A percentile compares a stretch with the other conserved stretches of the same genome.
phyloP scores from a whole-genome alignment of 1,140 invertebrate genomes.

The Hyles euphorbiae region DNA sequence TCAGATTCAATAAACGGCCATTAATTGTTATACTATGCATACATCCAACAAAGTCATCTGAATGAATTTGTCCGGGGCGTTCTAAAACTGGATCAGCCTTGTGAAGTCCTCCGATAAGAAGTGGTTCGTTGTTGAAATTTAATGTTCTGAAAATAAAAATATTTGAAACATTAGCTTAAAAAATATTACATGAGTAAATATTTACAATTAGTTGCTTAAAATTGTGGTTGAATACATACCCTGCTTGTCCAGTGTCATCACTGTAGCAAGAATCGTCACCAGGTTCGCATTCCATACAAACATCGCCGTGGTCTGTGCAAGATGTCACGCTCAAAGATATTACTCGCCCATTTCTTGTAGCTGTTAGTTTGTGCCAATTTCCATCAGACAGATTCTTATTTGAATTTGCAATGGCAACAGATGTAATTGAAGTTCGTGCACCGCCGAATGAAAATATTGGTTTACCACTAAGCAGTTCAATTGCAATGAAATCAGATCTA shows the following conservation, averaged over 20 bases:
- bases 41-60: constrained; percentile 95
- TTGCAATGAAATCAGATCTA: constrained; percentile 92
- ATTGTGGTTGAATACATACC: constrained; percentile 72
- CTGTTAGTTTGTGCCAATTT: constrained; percentile 93
- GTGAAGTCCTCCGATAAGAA: constrained; percentile 90
- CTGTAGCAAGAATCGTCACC: constrained; percentile 88
- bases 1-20: constrained; percentile 86
- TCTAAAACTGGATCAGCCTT: constrained; percentile 90
- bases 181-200: neutral
- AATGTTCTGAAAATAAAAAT: constrained; percentile 81
- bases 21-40: constrained; percentile 93
- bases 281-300: constrained; percentile 89
- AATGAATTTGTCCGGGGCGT: constrained; percentile 90
- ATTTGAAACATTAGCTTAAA: constrained; percentile 1
- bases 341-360: constrained; percentile 90
- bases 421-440: constrained; percentile 88
- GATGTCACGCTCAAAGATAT: constrained; percentile 88
- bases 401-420: constrained; percentile 79
- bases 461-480: constrained; percentile 89
- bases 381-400: constrained; percentile 86
- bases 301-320: constrained; percentile 89
- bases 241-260: constrained; percentile 88
- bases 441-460: constrained; percentile 94
- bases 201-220: neutral
- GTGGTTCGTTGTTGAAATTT: constrained; percentile 93